Base-by-base conservation (phyloP, 2,797 vertebrate species). In the Alouatta caraya region DNA sequence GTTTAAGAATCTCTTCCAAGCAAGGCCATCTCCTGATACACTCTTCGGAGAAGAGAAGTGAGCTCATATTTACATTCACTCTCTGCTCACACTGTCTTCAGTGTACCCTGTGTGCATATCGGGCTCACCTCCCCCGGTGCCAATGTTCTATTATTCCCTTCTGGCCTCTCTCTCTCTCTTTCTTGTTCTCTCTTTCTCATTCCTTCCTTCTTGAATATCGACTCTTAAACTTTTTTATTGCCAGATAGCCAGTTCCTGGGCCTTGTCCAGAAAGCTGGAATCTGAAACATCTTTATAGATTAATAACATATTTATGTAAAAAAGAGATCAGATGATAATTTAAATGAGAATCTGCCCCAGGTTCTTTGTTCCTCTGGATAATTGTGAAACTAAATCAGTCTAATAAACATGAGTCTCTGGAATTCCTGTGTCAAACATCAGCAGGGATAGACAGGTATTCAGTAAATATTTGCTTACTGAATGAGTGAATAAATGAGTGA, bases 1-100 rank as follows among this genome's bases (percentile, higher is more conserved):
- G 93, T 97, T 97, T 97, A 86, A 96, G 80, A 97, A 82, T 92
- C 78, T 96, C 88, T 97, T 97, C 96, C 95, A 97, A 98, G 96
- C 95, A 97, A 83, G 50, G 30, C 87, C 92, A 94, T 95, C 92
- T 98, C 87, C 50, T 94, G 96, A 96, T 59, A 95, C 79, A 84
- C 42, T 88, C 87, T 96, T 97, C 39, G 0, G 96, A 97, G 97
- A 97, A 96, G 76, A 83, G 42, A 89, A 83, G 79, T 82, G 92
- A 95, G 87, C 87, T 96, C 94, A 95, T 52, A 30, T 73, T 93
- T 89, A 93, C 59, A 14, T 48, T 4, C 8, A 26, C 22, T 50
- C 19, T 79, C 26, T 75, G 30, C 0, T 11, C 42, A 8, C 30
- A 5, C 61, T 80, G 94, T 80, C 85, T 46, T 88, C 59, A 46